phyloP scores from a whole-genome alignment of 1,140 invertebrate genomes.

The Uloborus diversus region DNA sequence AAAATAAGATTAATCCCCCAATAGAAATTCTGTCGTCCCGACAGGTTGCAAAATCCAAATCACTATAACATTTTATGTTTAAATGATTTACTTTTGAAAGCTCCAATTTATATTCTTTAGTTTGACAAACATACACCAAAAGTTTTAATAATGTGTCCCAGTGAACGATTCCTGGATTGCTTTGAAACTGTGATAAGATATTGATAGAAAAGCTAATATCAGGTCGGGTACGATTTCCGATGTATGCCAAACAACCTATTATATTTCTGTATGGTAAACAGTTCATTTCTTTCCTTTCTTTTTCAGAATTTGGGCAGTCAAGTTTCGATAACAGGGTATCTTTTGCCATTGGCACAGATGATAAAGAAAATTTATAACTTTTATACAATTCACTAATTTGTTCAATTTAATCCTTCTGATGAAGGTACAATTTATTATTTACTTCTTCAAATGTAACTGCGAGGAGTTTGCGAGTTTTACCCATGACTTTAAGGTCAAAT shows the following conservation, averaged over 20 bases:
- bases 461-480: background rate
- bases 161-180: no score
- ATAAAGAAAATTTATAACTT: background rate
- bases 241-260: constrained; percentile 1
- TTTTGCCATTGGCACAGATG: background rate
- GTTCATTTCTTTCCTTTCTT: background rate
- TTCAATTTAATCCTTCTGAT: background rate
- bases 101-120: background rate
- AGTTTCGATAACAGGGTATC: background rate
- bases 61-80: background rate
- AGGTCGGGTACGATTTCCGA: background rate
- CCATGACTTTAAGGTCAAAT: constrained; percentile 9
- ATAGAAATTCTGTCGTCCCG: constrained; percentile 11
- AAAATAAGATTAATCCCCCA: constrained; percentile 1
- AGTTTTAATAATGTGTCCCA: constrained; percentile 14
- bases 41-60: constrained; percentile 19
- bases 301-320: background rate
- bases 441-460: background rate
- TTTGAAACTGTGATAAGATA: background rate
- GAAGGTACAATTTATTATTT: background rate
- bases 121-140: background rate
- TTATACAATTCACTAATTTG: background rate
- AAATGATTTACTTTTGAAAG: background rate
- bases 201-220: background rate
- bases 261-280: background rate